phyloP scores from a whole-genome alignment of 2,888 invertebrate genomes.

The Octonoba sinensis region DNA sequence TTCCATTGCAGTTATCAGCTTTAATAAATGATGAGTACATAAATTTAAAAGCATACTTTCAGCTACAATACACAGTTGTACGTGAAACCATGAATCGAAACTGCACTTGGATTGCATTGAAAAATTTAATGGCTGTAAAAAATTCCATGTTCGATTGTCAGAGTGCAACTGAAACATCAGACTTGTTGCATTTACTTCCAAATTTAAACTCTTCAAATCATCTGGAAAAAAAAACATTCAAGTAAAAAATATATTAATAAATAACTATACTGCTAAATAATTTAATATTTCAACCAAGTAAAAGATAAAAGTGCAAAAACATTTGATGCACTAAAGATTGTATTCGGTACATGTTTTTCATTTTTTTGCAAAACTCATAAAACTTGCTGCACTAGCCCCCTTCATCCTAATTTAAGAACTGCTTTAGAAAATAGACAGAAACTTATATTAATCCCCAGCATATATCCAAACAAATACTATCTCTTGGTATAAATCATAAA shows the following conservation, averaged over 20 bases:
- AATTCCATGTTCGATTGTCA: constrained; percentile 29
- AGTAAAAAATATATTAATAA: not conserved
- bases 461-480: no score
- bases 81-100: constrained; percentile 41
- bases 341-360: no score
- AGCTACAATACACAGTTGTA: constrained; percentile 21
- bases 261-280: no score
- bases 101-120: constrained; percentile 23
- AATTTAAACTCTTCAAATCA: constrained; percentile 23
- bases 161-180: constrained; percentile 15
- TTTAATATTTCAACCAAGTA: no score
- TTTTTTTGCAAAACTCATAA: no score
- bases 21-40: constrained; percentile 23
- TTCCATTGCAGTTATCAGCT: constrained; percentile 11
- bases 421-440: no score
- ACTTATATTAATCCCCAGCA: no score
- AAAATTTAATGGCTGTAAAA: constrained; percentile 37
- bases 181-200: constrained; percentile 24
- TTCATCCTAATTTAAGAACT: no score
- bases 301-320: no score
- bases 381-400: no score
- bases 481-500: no score
- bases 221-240: constrained; percentile 27
- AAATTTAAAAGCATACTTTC: constrained; percentile 49
- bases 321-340: no score